Evolutionary conservation across 30 jellyfish, hydroid and myxozoan genomes (phyloP).

Genomic region (Aurelia sp.): DNA sequence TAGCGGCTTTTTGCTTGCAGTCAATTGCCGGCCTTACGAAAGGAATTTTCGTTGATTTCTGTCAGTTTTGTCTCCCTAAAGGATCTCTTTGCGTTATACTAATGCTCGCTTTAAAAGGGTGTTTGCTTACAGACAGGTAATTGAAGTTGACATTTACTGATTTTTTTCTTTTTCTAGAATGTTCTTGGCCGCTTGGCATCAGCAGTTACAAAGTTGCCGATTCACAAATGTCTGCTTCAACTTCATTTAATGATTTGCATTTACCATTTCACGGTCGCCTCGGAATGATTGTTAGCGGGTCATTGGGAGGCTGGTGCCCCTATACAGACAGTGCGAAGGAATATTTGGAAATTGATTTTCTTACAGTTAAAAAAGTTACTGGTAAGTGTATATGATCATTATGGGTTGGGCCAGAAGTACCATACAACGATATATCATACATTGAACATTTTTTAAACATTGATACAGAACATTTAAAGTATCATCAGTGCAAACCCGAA

Average conservation of each 20-base stretch:
- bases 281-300: constrained; percentile 75
- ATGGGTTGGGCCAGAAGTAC: too few species aligned
- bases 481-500: too few species aligned
- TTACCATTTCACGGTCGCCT: constrained; percentile 98
- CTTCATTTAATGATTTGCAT: constrained; percentile 97
- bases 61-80: too few species aligned
- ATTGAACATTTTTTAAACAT: too few species aligned
- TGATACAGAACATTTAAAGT: too few species aligned
- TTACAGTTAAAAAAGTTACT: constrained; percentile 62
- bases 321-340: constrained; percentile 80
- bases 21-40: too few species aligned
- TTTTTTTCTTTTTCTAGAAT: constrained; percentile 52
- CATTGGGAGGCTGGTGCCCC: constrained; percentile 99
- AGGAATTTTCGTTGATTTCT: too few species aligned
- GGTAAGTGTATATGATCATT: constrained; percentile 45
- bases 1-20: too few species aligned
- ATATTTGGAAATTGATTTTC: constrained; percentile 88
- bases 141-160: too few species aligned
- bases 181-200: constrained; percentile 97
- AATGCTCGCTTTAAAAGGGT: too few species aligned
- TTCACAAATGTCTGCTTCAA: constrained; percentile 96
- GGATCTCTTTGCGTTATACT: too few species aligned
- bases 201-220: constrained; percentile 85
- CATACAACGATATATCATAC: too few species aligned
- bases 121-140: background rate